Conservation (phyloP, 2,888 invertebrate species). For the Ptychoptera albimana region DNA sequence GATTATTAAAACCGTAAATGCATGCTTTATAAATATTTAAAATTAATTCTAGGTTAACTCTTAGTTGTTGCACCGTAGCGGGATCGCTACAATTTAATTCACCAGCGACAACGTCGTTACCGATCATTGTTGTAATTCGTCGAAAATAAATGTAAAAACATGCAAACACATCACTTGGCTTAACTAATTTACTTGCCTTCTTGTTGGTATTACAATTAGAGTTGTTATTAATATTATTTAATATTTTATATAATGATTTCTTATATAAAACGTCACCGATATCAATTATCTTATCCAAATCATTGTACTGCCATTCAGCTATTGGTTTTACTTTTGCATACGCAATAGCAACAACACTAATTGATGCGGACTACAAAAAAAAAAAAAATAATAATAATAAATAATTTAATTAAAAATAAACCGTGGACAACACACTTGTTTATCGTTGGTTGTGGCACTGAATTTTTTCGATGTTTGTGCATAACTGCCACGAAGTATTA, state of each 20-base stretch:
- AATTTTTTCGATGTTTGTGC: background rate
- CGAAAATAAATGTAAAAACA: conserved; percentile 11
- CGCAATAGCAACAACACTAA: conserved; percentile 12
- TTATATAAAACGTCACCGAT: conserved; percentile 12
- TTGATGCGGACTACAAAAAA: conserved; percentile 11
- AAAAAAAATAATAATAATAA: background rate
- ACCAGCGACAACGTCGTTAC: conserved; percentile 4
- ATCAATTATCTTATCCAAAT: conserved; percentile 11
- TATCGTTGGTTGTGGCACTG: background rate
- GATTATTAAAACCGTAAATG: conserved; percentile 10
- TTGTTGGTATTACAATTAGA: conserved; percentile 5
- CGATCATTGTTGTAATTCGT: conserved; percentile 11
- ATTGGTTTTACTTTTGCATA: conserved; percentile 7
- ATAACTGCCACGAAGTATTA: conserved; percentile 1
- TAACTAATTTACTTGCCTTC: conserved; percentile 8
- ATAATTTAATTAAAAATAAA: too few species aligned
- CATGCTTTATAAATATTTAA: conserved; percentile 8
- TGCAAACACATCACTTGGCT: conserved; percentile 12
- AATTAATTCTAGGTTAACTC: conserved; percentile 6
- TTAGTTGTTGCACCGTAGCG: background rate
- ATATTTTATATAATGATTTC: conserved; percentile 6
- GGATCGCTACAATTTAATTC: conserved; percentile 1
- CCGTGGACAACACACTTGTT: background rate
- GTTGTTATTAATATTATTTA: background rate
- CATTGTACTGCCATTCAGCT: conserved; percentile 4